These are phyloP conservation scores for Silvanus unidentatus DNA, from an alignment of 2,888 invertebrate species.

Conservation along the genomic window DNA sequence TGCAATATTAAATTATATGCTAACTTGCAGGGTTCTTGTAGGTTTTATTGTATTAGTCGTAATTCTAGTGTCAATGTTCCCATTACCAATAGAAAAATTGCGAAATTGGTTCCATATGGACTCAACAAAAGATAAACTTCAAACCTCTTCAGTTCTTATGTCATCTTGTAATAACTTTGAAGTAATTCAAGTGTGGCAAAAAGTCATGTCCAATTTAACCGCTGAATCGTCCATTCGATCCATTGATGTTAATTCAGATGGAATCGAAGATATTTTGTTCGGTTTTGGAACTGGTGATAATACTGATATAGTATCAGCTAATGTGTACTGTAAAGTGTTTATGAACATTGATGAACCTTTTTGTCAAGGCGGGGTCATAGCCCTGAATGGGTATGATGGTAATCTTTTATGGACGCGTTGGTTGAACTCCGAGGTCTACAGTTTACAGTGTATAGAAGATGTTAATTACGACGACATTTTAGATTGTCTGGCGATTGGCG, in stretches of 20 bases:
- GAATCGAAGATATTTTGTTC: constrained; percentile 63
- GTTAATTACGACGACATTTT: constrained; percentile 60
- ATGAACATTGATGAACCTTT: constrained; percentile 55
- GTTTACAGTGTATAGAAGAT: constrained; percentile 66
- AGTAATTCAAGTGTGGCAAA: constrained; percentile 60
- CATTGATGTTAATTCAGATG: constrained; percentile 67
- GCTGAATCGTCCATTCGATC: constrained; percentile 69
- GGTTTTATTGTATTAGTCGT: constrained; percentile 59
- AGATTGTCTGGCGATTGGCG: constrained; percentile 70
- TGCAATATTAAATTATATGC: too few relatives aligned
- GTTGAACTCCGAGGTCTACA: constrained; percentile 66
- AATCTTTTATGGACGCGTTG: constrained; percentile 69
- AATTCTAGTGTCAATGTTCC: constrained; percentile 59
- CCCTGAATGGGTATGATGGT: constrained; percentile 67
- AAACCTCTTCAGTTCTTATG: constrained; percentile 33
- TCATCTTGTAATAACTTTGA: constrained; percentile 57
- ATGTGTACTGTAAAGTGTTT: constrained; percentile 59
- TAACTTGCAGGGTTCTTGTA: constrained; percentile 20
- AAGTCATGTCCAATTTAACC: constrained; percentile 61
- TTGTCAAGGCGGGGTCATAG: constrained; percentile 71
- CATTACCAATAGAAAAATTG: constrained; percentile 56
- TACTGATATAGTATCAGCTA: constrained; percentile 52
- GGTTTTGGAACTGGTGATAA: constrained; percentile 74
- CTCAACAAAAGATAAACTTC: constrained; percentile 17
- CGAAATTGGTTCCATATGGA: constrained; percentile 52